A percentile compares a stretch with the other conserved stretches of the same genome.
Evolutionary conservation across 2,888 invertebrate genomes (phyloP).

Genomic region (Euzophera pinguis): DNA sequence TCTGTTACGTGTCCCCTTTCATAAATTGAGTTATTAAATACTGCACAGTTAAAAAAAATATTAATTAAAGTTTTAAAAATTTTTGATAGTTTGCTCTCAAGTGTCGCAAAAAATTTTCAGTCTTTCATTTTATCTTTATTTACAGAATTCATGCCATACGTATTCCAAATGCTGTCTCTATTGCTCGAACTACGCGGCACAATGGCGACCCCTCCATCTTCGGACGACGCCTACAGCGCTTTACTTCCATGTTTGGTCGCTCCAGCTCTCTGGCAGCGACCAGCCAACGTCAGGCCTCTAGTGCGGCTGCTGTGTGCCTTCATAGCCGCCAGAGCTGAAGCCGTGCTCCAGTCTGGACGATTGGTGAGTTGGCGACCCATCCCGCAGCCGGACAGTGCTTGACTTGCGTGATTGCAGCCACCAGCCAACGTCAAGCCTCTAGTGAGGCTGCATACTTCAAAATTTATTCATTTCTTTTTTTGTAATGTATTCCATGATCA

Average conservation of each 20-base stretch:
- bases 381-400: no score
- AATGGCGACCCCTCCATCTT: constrained; percentile 43
- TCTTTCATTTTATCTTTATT: background rate
- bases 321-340: constrained; percentile 71
- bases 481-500: no score
- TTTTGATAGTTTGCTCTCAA: no score
- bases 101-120: no score
- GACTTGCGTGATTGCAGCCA: no score
- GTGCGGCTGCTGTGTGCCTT: constrained; percentile 95
- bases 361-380: constrained; percentile 74
- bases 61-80: no score
- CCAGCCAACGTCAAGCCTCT: no score
- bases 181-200: constrained; percentile 87
- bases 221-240: constrained; percentile 90
- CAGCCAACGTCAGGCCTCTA: constrained; percentile 95
- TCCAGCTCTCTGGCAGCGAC: constrained; percentile 95
- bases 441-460: no score
- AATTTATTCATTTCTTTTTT: no score
- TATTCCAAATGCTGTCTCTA: constrained; percentile 97
- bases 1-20: no score
- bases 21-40: no score
- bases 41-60: no score
- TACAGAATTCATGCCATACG: constrained; percentile 97
- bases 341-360: constrained; percentile 80
- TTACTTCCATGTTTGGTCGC: constrained; percentile 94